Conservation (phyloP, 2,888 invertebrate genomes). For the Danaus chrysippus region DNA sequence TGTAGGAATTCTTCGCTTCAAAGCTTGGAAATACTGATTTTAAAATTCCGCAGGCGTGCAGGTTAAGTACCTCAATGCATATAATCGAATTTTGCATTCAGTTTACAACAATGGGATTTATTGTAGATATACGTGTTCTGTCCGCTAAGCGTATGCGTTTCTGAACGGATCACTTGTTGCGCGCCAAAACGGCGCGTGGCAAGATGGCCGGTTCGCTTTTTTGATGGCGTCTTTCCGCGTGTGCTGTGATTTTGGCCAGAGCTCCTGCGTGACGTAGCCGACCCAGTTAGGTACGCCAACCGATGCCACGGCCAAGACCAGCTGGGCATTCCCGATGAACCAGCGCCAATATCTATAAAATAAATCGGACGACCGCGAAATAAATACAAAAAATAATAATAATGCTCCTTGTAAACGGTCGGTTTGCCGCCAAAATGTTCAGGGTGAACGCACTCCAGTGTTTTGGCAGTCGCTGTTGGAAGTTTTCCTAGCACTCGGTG, state of each 20-base stretch:
- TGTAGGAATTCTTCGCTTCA: conserved; percentile 33
- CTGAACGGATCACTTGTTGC: conserved; percentile 45
- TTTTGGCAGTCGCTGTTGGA: conserved; percentile 71
- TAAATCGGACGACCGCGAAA: conserved; percentile 68
- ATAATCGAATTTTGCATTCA: conserved; percentile 68
- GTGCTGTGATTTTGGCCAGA: conserved; percentile 73
- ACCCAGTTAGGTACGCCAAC: conserved; percentile 76
- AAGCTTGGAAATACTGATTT: conserved; percentile 43
- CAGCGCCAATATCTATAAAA: conserved; percentile 79
- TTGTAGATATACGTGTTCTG: conserved; percentile 71
- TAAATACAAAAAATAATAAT: conserved; percentile 71
- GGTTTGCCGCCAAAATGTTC: conserved; percentile 73
- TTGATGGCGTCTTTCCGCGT: conserved; percentile 69
- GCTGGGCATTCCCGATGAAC: conserved; percentile 75
- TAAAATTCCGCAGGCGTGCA: conserved; percentile 60
- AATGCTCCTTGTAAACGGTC: conserved; percentile 57
- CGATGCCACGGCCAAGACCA: conserved; percentile 77
- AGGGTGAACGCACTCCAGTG: conserved; percentile 75
- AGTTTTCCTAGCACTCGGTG: conserved; percentile 71
- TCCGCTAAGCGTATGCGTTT: conserved; percentile 52
- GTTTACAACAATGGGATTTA: conserved; percentile 68
- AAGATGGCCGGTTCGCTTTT: conserved; percentile 59
- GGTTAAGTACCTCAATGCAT: conserved; percentile 71
- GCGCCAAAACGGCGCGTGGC: conserved; percentile 61
- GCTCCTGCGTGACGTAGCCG: conserved; percentile 70